Base-by-base conservation (phyloP, 92 coral and sea anemone species). In the Epizoanthus illoricatus region DNA sequence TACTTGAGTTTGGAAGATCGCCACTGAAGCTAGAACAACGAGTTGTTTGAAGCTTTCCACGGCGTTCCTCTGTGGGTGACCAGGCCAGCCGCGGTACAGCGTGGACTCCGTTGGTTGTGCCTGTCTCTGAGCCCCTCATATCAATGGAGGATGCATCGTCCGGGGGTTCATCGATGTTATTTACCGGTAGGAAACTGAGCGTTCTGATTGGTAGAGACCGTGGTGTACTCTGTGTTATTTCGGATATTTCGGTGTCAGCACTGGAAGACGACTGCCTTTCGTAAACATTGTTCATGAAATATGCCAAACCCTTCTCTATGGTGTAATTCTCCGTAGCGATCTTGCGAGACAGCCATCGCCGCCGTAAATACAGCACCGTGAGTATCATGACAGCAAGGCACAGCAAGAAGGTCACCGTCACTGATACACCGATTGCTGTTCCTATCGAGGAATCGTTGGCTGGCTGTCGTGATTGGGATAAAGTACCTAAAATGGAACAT, bases 341-440 rank as follows among this genome's bases (percentile, higher is more conserved):
- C 47, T 69, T 87, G 42, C 73, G 56, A 57, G 42, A 84, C 33
- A 58, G 79, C 84, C 84, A 89, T 20, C 57, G 73, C 54, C 65
- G 78, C 72, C 60, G 60, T 8, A 83, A 59, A 6, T 47, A 60
- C 49, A 20, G 17, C 23, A 75, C 78, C 23, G 85, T 64, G 1
- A 85, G 18, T 4, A 74, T 39, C 60, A 88, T 88, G 5, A 87
- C 68, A 8, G 85, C 28, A 16, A 92, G 79, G 70, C 93, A 92
- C 17, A 83, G 55, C 5, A 87, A 16, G 19, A 92, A 81, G 1
- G 95, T 92, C 54, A 84, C 88, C 42, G 88, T 80, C 41, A 92
- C 95, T 18, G 95, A 92, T 15, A 87, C 73, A 17, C 91, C 91
- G 40, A 92, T 84, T 28, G 91, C 86, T 7, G 88, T 60, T 19